Conservation (phyloP, 1,140 invertebrate genomes). For the Drosophila ohnishii region DNA sequence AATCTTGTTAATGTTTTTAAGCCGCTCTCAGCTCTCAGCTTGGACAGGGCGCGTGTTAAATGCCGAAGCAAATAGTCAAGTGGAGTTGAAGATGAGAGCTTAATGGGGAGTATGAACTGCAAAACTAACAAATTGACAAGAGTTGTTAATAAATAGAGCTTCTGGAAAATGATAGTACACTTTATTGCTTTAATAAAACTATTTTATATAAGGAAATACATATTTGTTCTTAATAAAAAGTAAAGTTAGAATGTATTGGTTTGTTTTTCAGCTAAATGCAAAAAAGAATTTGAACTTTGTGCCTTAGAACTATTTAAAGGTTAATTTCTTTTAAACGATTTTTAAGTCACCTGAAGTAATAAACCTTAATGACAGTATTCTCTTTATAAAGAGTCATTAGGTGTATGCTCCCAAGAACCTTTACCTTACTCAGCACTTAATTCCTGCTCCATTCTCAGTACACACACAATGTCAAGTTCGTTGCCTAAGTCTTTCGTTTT, state of each 20-base stretch:
- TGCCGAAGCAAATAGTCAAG: conserved; percentile 15
- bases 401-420: neutral
- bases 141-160: neutral
- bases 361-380: neutral
- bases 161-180: neutral
- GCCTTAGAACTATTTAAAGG: neutral
- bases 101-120: neutral
- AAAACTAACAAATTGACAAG: neutral
- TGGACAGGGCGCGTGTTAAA: conserved; percentile 39
- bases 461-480: conserved; percentile 55
- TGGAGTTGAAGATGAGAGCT: conserved; percentile 25
- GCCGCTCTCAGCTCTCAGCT: conserved; percentile 3
- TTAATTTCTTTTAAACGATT: neutral
- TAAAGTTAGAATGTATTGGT: neutral
- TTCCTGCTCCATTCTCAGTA: neutral
- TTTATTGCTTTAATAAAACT: neutral
- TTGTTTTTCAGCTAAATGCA: neutral
- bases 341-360: neutral
- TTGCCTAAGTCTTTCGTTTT: conserved; percentile 75
- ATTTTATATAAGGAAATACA: neutral
- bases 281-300: neutral
- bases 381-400: neutral
- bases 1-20: conserved; percentile 31
- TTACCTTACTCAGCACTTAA: neutral
- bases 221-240: neutral